Conservation (phyloP, 2,797 vertebrate genomes). For the Pangasius sanitwongsei region DNA sequence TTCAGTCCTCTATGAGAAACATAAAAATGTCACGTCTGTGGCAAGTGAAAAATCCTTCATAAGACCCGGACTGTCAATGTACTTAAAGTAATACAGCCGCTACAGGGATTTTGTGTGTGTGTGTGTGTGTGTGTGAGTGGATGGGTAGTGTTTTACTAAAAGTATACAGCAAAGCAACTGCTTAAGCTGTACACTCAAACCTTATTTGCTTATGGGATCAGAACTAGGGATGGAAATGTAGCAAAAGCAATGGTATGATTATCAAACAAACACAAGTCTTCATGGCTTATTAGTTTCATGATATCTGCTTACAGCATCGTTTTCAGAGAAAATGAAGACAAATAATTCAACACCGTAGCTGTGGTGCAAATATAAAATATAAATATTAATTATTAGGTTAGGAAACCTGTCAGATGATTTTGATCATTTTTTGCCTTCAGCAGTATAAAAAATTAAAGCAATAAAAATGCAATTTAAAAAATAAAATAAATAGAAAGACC, state of each 20-base stretch:
- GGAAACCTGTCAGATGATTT: neutral
- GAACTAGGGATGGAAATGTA: too few relatives aligned
- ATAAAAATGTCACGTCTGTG: conserved; percentile 6
- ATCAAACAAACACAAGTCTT: neutral
- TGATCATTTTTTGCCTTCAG: neutral
- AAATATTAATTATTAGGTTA: neutral
- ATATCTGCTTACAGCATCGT: neutral
- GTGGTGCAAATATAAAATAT: neutral
- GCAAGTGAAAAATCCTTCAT: conserved; percentile 1
- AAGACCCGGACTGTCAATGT: neutral
- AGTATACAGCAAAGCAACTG: too few relatives aligned
- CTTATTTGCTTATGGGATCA: neutral
- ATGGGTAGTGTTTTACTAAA: neutral
- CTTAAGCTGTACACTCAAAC: neutral
- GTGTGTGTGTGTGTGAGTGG: neutral
- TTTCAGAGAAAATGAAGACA: neutral
- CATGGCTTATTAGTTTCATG: neutral
- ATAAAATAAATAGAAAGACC: neutral
- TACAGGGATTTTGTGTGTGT: neutral
- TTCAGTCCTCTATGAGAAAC: neutral
- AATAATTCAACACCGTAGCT: too few relatives aligned
- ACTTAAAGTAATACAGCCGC: conserved; percentile 6
- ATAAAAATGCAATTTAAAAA: neutral
- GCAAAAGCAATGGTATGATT: neutral
- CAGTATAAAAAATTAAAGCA: neutral